A percentile compares a stretch with the other conserved stretches of the same genome.
Evolutionary conservation across 2,888 invertebrate genomes (phyloP).

Genomic region (Sarcophaga variegata): DNA sequence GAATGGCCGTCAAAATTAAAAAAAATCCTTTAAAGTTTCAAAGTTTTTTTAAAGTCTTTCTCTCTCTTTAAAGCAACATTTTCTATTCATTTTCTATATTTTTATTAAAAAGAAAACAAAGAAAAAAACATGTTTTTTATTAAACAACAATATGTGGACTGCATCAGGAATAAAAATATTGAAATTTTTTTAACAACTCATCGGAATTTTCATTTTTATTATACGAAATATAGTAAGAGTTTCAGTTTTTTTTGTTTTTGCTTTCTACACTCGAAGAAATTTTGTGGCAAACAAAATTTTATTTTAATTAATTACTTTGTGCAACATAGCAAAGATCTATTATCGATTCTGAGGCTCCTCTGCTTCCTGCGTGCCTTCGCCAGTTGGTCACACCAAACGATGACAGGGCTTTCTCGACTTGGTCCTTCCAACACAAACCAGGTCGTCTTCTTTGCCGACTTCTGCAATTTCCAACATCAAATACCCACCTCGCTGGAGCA

Average conservation of each 20-base stretch:
- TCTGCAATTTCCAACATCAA: too few species aligned
- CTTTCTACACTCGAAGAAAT: background rate
- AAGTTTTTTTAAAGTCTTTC: background rate
- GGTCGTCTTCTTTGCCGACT: too few species aligned
- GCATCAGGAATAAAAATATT: background rate
- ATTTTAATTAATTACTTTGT: too few species aligned
- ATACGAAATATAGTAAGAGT: background rate
- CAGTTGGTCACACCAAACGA: too few species aligned
- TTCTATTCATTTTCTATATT: background rate
- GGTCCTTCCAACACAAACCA: too few species aligned
- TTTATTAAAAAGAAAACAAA: background rate
- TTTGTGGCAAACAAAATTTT: background rate
- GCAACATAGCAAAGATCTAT: too few species aligned
- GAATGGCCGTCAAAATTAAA: too few species aligned
- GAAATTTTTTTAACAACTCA: background rate
- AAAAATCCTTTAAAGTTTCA: background rate
- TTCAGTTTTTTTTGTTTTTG: background rate
- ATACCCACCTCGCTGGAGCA: too few species aligned
- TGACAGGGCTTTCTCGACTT: too few species aligned
- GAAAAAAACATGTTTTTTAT: background rate
- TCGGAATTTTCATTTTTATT: constrained; percentile 4
- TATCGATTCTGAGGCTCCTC: too few species aligned
- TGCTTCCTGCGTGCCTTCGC: too few species aligned
- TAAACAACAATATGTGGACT: background rate
- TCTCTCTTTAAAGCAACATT: background rate